Percentiles rank a stretch among this genome's conserved stretches.
phyloP scores from a whole-genome alignment of 2,797 vertebrate species.

The Phrynocephalus forsythii region DNA sequence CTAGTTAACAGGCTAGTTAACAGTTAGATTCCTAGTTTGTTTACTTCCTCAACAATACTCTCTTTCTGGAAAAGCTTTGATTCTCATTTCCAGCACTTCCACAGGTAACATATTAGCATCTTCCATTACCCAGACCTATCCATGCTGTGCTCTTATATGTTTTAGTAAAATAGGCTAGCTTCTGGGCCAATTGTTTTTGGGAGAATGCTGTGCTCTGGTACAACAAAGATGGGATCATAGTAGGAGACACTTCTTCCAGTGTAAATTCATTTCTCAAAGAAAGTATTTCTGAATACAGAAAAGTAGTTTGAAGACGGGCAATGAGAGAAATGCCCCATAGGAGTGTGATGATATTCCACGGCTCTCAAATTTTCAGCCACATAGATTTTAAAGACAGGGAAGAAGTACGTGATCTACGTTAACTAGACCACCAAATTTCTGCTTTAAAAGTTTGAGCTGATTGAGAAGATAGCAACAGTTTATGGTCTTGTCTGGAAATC shows the following conservation, averaged over 20 bases:
- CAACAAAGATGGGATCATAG: not conserved
- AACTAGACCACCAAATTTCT: slow-evolving; percentile 7
- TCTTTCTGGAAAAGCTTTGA: slow-evolving; percentile 1
- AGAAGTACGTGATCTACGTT: not conserved
- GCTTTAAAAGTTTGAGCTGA: slow-evolving; percentile 13
- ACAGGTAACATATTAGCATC: not conserved
- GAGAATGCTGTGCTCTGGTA: not conserved
- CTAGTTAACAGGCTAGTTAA: not conserved
- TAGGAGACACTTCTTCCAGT: not conserved
- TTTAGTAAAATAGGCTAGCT: not conserved
- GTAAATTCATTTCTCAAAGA: not conserved
- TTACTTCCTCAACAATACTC: not conserved
- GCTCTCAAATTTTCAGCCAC: not conserved
- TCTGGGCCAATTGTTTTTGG: not conserved
- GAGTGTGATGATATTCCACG: not conserved
- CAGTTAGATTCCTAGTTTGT: not conserved
- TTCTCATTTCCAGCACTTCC: not conserved
- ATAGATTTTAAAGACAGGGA: not conserved
- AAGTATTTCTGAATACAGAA: not conserved
- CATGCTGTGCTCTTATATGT: not conserved
- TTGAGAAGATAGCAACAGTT: not conserved
- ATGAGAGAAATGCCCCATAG: not conserved
- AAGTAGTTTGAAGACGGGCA: not conserved
- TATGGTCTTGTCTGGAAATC: not conserved
- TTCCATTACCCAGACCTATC: not conserved